Percentiles rank a stretch among this genome's conserved stretches.
Conservation (phyloP, 2,888 invertebrate genomes). For the Campoplex capitator region DNA sequence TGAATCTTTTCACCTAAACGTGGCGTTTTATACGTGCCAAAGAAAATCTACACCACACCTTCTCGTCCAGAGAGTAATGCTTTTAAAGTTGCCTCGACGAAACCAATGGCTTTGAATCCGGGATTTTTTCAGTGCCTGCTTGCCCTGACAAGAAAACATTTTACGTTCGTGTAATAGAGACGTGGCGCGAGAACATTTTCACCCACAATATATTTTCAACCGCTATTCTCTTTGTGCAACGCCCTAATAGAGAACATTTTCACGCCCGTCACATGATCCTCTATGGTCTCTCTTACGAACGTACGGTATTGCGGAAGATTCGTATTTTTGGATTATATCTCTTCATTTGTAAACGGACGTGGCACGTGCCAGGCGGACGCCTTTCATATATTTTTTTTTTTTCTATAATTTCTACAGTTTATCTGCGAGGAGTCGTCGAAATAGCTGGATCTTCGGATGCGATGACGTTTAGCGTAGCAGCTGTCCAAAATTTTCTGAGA, state of each 20-base stretch:
- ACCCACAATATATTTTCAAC: slow-evolving; percentile 36
- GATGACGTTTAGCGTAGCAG: slow-evolving; percentile 32
- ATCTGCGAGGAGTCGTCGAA: not conserved
- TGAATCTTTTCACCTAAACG: slow-evolving; percentile 78
- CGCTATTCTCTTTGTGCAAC: slow-evolving; percentile 34
- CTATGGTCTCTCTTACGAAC: slow-evolving; percentile 26
- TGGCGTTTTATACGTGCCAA: slow-evolving; percentile 59
- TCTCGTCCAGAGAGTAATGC: not conserved
- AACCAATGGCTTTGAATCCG: not conserved
- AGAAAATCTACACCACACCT: slow-evolving; percentile 62
- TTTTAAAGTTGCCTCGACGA: not conserved
- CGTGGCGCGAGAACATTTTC: slow-evolving; percentile 17
- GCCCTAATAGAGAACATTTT: slow-evolving; percentile 41
- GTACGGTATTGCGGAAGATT: slow-evolving; percentile 34
- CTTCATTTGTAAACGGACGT: slow-evolving; percentile 9
- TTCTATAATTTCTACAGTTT: not conserved
- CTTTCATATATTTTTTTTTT: slow-evolving; percentile 17
- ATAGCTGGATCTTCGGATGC: not conserved
- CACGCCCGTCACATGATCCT: slow-evolving; percentile 60
- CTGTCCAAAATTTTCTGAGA: slow-evolving; percentile 24
- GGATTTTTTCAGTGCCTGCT: not conserved
- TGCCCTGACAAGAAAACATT: not conserved
- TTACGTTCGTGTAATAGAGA: slow-evolving; percentile 28
- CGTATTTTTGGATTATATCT: slow-evolving; percentile 47
- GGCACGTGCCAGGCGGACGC: slow-evolving; percentile 52